Evolutionary conservation across 2,888 invertebrate species (phyloP).

Genomic region (Apodemia hepburni): DNA sequence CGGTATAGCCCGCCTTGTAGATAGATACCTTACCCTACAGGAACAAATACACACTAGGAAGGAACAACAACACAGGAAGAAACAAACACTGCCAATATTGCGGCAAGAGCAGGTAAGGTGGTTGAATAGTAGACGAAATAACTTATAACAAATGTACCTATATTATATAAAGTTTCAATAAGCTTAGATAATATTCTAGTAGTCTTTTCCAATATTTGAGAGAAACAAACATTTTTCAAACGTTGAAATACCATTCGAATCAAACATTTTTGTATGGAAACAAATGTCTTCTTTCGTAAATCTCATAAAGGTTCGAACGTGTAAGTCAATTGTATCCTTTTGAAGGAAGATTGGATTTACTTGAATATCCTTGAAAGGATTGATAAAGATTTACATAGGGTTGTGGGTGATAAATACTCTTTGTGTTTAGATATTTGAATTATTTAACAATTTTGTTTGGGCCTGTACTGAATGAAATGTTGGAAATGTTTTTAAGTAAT

Average conservation of each 20-base stretch:
- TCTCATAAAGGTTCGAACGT: constrained; percentile 10
- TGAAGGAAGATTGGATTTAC: neutral
- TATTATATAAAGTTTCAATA: too few relatives aligned
- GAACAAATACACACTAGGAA: too few relatives aligned
- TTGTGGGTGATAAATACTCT: constrained; percentile 2
- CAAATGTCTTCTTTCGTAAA: constrained; percentile 7
- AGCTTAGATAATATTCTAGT: too few relatives aligned
- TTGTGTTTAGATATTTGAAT: neutral
- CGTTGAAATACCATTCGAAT: neutral
- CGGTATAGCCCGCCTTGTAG: too few relatives aligned
- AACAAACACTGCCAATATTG: too few relatives aligned
- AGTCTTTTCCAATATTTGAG: too few relatives aligned
- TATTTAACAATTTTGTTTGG: neutral
- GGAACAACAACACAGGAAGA: too few relatives aligned
- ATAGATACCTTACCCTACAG: too few relatives aligned
- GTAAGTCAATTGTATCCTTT: constrained; percentile 7
- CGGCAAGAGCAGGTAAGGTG: too few relatives aligned
- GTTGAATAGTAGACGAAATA: too few relatives aligned
- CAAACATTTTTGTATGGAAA: neutral
- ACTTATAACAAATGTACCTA: too few relatives aligned
- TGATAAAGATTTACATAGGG: constrained; percentile 6
- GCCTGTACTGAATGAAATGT: neutral
- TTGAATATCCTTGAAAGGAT: constrained; percentile 3
- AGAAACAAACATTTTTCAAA: neutral
- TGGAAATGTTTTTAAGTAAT: neutral